Evolutionary conservation across 2,888 invertebrate genomes (phyloP).

Genomic region (Ommatoiulus sabulosus): DNA sequence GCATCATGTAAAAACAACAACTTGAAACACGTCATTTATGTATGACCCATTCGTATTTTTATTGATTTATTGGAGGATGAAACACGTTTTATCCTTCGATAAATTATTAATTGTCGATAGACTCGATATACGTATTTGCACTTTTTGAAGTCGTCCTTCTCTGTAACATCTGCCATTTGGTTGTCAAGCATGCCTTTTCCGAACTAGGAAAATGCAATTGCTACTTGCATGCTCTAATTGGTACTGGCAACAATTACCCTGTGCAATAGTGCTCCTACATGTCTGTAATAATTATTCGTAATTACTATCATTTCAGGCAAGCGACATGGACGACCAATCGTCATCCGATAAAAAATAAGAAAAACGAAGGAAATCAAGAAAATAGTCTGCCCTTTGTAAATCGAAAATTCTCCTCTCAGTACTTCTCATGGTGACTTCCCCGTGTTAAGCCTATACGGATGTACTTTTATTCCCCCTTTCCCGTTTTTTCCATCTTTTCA

Average conservation of each 20-base stretch:
- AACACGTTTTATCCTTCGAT: not conserved
- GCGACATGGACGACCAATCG: slow-evolving; percentile 36
- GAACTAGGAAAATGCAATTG: not conserved
- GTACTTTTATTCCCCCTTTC: not conserved
- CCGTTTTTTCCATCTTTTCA: slow-evolving; percentile 8
- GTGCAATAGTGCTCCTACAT: not conserved
- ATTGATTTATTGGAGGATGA: slow-evolving; percentile 13
- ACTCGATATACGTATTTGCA: not conserved
- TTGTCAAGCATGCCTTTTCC: not conserved
- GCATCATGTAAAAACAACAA: no score
- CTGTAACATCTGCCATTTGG: not conserved
- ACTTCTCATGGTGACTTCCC: not conserved
- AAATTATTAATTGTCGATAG: not conserved
- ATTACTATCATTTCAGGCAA: slow-evolving; percentile 30
- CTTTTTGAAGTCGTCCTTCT: not conserved
- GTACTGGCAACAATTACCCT: not conserved
- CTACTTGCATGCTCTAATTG: not conserved
- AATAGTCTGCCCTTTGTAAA: slow-evolving; percentile 37
- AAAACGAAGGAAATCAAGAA: not conserved
- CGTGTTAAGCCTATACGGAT: not conserved
- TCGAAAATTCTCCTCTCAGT: not conserved
- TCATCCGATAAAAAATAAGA: slow-evolving; percentile 39
- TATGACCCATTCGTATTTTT: not conserved
- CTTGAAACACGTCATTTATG: no score
- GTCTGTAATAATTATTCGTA: slow-evolving; percentile 10